phyloP scores from a whole-genome alignment of 2,888 invertebrate species.

The Drosophila formosana region DNA sequence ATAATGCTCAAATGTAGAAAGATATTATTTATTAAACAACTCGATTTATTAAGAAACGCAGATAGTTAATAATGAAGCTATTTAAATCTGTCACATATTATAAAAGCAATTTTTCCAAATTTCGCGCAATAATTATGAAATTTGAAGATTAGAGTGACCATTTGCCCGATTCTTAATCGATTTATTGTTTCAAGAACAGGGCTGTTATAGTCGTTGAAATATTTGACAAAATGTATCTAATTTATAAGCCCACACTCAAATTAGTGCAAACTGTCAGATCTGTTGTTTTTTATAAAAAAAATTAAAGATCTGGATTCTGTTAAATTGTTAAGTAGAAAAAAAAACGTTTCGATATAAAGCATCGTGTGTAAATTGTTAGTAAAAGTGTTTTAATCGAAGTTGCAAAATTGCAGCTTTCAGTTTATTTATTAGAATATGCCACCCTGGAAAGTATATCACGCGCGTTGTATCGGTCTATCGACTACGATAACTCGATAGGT shows the following conservation, averaged over 20 bases:
- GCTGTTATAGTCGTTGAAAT: background rate
- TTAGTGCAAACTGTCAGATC: conserved; percentile 1
- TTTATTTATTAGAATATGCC: conserved; percentile 13
- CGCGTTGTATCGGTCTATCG: conserved; percentile 27
- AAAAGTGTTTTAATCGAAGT: background rate
- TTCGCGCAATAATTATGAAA: too few relatives aligned
- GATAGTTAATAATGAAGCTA: too few relatives aligned
- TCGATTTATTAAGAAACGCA: too few relatives aligned
- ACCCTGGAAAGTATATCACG: conserved; percentile 39
- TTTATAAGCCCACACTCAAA: background rate
- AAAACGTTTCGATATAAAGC: background rate
- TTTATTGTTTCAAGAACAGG: background rate
- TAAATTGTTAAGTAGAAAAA: conserved; percentile 2
- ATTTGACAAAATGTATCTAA: background rate
- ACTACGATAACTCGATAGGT: conserved; percentile 37
- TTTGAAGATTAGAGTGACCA: background rate
- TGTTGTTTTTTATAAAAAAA: background rate
- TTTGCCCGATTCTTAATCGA: background rate
- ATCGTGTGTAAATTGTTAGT: background rate
- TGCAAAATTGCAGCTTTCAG: background rate
- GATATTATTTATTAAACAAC: too few relatives aligned
- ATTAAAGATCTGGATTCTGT: background rate
- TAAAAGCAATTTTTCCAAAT: too few relatives aligned
- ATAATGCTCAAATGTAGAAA: too few relatives aligned
- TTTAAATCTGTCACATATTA: too few relatives aligned